Conservation (phyloP, 2,113 vertebrate species). For the Mus musculus region GRCm39 chrX:157560001-157560500, state of each 20-base stretch:
- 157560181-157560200: neutral
- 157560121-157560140: slow-evolving; percentile 38
- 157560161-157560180: neutral
- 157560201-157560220: slow-evolving; percentile 38
- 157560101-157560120: slow-evolving; percentile 32
- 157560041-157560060: neutral
- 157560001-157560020: neutral
- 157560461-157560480: too few species aligned
- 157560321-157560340: neutral
- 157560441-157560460: neutral
- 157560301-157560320: neutral
- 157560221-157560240: slow-evolving; percentile 1
- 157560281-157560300: neutral
- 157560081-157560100: neutral
- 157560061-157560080: slow-evolving; percentile 15
- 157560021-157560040: slow-evolving; percentile 18
- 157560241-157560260: slow-evolving; percentile 22
- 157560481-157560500: too few species aligned
- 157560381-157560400: neutral
- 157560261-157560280: neutral
- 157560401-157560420: neutral
- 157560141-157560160: neutral
- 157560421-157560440: neutral
- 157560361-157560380: neutral
- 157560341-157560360: neutral